Evolutionary conservation across 1,140 invertebrate genomes (phyloP), one percentile per base, ranked within the genome.

Genomic region (Penaeus indicus): DNA sequence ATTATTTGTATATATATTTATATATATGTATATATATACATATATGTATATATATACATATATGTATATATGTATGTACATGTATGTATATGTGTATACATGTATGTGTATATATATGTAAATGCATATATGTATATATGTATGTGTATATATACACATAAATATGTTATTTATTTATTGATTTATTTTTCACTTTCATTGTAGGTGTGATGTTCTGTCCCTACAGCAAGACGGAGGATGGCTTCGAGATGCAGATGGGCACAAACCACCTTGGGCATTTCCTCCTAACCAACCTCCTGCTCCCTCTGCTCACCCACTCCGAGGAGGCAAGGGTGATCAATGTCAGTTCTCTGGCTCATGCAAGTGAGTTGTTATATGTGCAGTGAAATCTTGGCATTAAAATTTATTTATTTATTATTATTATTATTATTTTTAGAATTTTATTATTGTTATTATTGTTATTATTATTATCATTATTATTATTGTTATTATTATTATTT

Each of bases 341-440:
- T 4, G 96, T 98, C 0, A 96, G 97, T 0, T 98, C 97, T 0
- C 95, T 96, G 72, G 93, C 97, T 4, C 97, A 98, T 92, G 94
- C 94, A 75, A 91, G 90, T 90, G 63, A 85, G 90, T 32, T 21
- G 19, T n/a, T 4, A 13, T 69, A 69, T 69, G 11, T 69, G 25
- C 11, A 69, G 22, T n/a, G 22, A 69, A n/a, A 69, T n/a, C 25
- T n/a, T 69, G 3, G 22, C 19, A 25, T 72, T 72, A 18, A 2
- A 25, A 25, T 72, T 72, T 72, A 8, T 7, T 42, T 2, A 42
- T 42, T 42, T 42, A 42, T 42, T 42, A 7, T 7, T 42, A 22
- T 87, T 47, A 27, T 42, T 8, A 42, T 42, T 42, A 7, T 42
- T 42, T 3, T 42, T 42, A 32, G 0, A 3, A 42, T 42, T 42